A percentile compares a stretch with the other conserved stretches of the same genome.
Evolutionary conservation across 2,113 vertebrate species (phyloP).

Genomic region (Podarcis muralis): DNA sequence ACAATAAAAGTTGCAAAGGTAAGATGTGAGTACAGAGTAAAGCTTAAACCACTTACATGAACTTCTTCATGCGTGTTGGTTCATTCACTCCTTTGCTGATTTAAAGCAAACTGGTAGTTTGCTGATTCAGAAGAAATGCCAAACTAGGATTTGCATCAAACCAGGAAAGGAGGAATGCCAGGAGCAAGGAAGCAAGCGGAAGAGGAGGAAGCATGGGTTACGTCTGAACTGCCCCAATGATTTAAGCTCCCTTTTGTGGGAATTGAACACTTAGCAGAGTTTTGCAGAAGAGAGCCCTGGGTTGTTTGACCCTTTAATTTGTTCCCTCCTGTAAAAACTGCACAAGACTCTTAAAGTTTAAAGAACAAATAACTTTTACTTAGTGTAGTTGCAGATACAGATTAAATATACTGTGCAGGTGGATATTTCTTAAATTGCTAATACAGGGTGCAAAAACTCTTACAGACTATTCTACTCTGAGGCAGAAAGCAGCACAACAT

Average conservation of each 20-base stretch:
- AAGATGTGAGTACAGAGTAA: constrained; percentile 45
- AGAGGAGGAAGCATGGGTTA: not conserved
- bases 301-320: no score
- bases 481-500: no score
- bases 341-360: no score
- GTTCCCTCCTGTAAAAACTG: no score
- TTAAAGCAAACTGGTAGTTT: not conserved
- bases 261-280: no score
- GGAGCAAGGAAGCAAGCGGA: not conserved
- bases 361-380: no score
- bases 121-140: not conserved
- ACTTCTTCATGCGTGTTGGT: not conserved
- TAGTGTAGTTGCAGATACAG: no score
- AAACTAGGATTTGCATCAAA: not conserved
- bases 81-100: not conserved
- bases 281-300: no score
- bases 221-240: not conserved
- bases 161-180: not conserved
- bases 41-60: not conserved
- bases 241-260: not conserved
- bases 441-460: no score
- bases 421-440: no score
- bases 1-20: constrained; percentile 85
- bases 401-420: no score
- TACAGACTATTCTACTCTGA: no score